Evolutionary conservation across 2,113 vertebrate genomes (phyloP).

Genomic region (Lipophrys pholis): DNA sequence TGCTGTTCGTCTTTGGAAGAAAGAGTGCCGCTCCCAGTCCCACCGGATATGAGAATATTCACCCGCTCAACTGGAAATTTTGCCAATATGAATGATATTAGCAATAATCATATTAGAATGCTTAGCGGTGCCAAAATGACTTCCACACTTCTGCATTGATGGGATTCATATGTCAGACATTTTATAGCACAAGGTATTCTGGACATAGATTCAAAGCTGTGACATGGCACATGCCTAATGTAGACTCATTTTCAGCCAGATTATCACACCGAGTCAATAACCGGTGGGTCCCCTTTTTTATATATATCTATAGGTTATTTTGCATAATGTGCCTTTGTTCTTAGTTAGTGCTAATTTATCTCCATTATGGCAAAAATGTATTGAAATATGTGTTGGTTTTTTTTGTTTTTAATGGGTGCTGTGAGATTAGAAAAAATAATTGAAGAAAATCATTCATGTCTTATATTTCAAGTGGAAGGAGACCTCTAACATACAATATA

Average conservation of each 20-base stretch:
- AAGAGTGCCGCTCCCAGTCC: conserved; percentile 35
- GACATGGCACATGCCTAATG: conserved; percentile 15
- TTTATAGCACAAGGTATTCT: not conserved
- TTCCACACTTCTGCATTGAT: conserved; percentile 47
- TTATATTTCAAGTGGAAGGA: not conserved
- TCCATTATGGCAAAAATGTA: not conserved
- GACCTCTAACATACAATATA: not conserved
- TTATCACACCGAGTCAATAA: conserved; percentile 13
- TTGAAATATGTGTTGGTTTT: not conserved
- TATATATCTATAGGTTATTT: not conserved
- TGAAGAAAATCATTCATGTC: not conserved
- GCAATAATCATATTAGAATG: conserved; percentile 67
- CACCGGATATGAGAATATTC: conserved; percentile 77
- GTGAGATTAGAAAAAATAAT: not conserved
- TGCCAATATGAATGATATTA: conserved; percentile 75
- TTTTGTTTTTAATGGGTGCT: not conserved
- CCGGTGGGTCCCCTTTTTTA: not conserved
- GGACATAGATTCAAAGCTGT: conserved; percentile 4
- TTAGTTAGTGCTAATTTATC: not conserved
- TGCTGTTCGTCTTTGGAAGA: conserved; percentile 66
- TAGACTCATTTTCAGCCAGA: not conserved
- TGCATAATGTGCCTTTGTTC: not conserved
- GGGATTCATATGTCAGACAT: conserved; percentile 33
- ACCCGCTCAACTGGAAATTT: conserved; percentile 65
- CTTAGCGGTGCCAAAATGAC: conserved; percentile 61